Percentiles rank a stretch among this genome's conserved stretches.
These are phyloP conservation scores for Hirudo medicinalis DNA, from an alignment of 1,140 invertebrate species.

Conservation along the genomic window DNA sequence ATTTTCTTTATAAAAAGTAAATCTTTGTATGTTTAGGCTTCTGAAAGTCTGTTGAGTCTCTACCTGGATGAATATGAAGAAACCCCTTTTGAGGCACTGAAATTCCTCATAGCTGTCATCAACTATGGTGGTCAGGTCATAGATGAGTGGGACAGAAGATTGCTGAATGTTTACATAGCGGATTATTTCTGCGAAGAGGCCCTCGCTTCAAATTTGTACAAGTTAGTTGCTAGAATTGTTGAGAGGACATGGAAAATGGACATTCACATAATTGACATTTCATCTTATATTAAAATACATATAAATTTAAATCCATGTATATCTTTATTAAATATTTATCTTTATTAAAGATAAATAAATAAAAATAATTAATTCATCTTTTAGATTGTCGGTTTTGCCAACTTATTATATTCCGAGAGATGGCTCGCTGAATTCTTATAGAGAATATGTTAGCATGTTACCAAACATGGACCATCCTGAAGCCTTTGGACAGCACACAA, in stretches of 20 bases:
- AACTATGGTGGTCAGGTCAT: conserved; percentile 45
- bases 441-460: conserved; percentile 59
- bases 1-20: background rate
- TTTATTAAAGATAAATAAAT: no score
- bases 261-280: background rate
- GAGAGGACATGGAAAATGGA: background rate
- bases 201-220: conserved; percentile 52
- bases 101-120: conserved; percentile 43
- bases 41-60: conserved; percentile 61
- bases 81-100: conserved; percentile 48
- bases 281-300: no score
- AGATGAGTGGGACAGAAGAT: conserved; percentile 39
- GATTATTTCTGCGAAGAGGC: conserved; percentile 62
- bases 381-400: conserved; percentile 48
- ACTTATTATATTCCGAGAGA: conserved; percentile 68
- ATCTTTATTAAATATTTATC: no score
- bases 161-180: conserved; percentile 62
- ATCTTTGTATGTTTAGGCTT: conserved; percentile 47
- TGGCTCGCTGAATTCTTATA: conserved; percentile 62
- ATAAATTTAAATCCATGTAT: no score
- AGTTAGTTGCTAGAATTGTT: conserved; percentile 38
- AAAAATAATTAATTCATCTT: conserved; percentile 26
- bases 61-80: conserved; percentile 70
- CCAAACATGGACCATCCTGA: conserved; percentile 64
- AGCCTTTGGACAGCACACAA: conserved; percentile 52